phyloP scores from a whole-genome alignment of 1,140 invertebrate genomes.

The Diorhabda carinulata region DNA sequence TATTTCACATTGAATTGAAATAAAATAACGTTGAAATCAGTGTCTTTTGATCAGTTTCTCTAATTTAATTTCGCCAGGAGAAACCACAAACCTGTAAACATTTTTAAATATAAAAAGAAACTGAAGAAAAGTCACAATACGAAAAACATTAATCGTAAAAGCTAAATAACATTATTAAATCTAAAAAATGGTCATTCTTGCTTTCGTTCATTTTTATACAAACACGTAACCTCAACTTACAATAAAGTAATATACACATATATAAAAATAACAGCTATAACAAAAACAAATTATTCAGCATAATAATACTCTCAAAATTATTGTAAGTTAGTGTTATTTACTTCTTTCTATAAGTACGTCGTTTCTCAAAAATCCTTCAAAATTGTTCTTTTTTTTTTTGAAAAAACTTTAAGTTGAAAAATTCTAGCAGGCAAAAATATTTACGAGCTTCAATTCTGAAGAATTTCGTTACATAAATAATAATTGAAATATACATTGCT shows the following conservation, averaged over 20 bases:
- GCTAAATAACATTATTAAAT: conserved; percentile 33
- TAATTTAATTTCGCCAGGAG: conserved; percentile 23
- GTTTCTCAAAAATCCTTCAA: conserved; percentile 4
- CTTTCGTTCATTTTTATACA: conserved; percentile 38
- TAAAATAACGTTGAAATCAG: conserved; percentile 24
- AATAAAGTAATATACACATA: conserved; percentile 36
- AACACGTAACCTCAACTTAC: conserved; percentile 40
- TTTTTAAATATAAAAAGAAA: conserved; percentile 9
- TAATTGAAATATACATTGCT: conserved; percentile 24
- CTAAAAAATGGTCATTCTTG: conserved; percentile 26
- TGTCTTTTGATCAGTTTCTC: conserved; percentile 15
- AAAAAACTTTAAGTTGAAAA: conserved; percentile 14
- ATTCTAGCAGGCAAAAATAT: conserved; percentile 26
- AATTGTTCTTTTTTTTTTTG: conserved; percentile 9
- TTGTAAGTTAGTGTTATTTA: conserved; percentile 32
- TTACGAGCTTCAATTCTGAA: background rate
- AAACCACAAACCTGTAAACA: conserved; percentile 38
- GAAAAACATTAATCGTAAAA: conserved; percentile 27
- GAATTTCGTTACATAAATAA: conserved; percentile 3
- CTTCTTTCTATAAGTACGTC: conserved; percentile 34
- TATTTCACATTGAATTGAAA: conserved; percentile 27
- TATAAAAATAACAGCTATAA: conserved; percentile 42
- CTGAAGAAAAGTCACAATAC: conserved; percentile 8
- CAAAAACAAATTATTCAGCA: conserved; percentile 32
- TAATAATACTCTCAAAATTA: conserved; percentile 26